Evolutionary conservation across 2,888 invertebrate genomes (phyloP).

Genomic region (Mystacides longicornis): DNA sequence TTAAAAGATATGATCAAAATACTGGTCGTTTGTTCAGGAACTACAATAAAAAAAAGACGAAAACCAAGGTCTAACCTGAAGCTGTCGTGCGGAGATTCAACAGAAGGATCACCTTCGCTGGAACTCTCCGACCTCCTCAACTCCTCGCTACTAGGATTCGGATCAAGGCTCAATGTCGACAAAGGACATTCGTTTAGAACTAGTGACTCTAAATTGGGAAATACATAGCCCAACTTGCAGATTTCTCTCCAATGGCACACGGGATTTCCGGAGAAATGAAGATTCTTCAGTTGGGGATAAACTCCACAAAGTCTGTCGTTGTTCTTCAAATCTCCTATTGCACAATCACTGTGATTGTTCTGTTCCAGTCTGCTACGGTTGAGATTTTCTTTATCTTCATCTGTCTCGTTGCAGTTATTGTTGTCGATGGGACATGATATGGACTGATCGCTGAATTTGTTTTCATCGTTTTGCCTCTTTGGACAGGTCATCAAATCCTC

Average conservation of each 20-base stretch:
- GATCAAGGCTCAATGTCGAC: slow-evolving; percentile 36
- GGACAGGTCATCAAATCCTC: slow-evolving; percentile 26
- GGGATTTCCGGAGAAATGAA: slow-evolving; percentile 84
- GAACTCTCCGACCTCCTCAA: slow-evolving; percentile 51
- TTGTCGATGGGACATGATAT: slow-evolving; percentile 4
- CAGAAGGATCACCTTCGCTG: slow-evolving; percentile 41
- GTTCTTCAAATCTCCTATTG: background rate
- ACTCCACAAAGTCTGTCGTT: slow-evolving; percentile 31
- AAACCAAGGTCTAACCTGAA: slow-evolving; percentile 38
- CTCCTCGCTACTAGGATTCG: slow-evolving; percentile 27
- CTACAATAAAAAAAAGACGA: background rate
- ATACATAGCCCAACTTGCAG: slow-evolving; percentile 73
- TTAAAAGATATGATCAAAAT: background rate
- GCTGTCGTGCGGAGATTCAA: slow-evolving; percentile 54
- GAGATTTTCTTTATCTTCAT: slow-evolving; percentile 25
- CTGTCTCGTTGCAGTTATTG: slow-evolving; percentile 25
- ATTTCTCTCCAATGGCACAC: slow-evolving; percentile 80
- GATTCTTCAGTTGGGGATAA: slow-evolving; percentile 64
- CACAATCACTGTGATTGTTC: background rate
- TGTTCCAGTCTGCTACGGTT: slow-evolving; percentile 26
- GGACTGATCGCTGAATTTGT: too few species aligned
- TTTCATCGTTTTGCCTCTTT: slow-evolving; percentile 8
- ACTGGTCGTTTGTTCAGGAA: background rate
- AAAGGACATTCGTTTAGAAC: slow-evolving; percentile 83
- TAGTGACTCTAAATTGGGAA: slow-evolving; percentile 78